Evolutionary conservation across 2,888 invertebrate genomes (phyloP), one percentile per base, ranked within the genome.

Genomic region (Aphodius granarius): DNA sequence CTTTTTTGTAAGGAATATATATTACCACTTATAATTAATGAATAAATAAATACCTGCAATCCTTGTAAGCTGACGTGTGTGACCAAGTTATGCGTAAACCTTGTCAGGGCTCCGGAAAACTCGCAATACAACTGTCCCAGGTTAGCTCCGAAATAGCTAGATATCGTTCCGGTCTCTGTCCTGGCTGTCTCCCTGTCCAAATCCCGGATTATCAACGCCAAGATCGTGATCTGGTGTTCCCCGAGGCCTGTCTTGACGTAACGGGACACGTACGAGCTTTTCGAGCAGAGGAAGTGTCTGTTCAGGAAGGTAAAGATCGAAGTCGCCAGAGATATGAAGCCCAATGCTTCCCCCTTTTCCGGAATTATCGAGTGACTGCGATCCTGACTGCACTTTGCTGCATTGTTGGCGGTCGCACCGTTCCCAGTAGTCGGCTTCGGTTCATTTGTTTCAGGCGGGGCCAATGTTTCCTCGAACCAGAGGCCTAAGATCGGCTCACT

Each of bases 391-490:
- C 88, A 17, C 64, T 77, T 77, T 13, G 43, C 1, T 0, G 43
- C 43, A 13, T 43, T 43, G 43, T 43, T 43, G 43, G 43, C 3
- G 1, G 43, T 3, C 43, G 43, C 43, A 17, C 66, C 73, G 64
- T 76, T 70, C 16, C 72, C 73, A 0, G 71, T 76, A 3, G 89
- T 88, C 2, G 88, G 85, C 75, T 90, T 90, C 63, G 89, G 89
- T 80, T 92, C 94, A 0, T 89, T 86, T 9, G 90, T 89, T 79
- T 94, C 94, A 0, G 93, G 92, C 0, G 96, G 95, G 20, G 95
- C 95, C 13, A 97, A 89, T 0, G 97, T 96, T 84, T 97, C 96
- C 85, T 97, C 97, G 87, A 98, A 96, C 97, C 97, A 97, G 80
- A 96, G 92, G 0, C 97, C 97, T 81, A 96, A 90, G 77, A 96